Evolutionary conservation across 2,888 invertebrate genomes (phyloP).

Genomic region (Polyommatus iphigenia): DNA sequence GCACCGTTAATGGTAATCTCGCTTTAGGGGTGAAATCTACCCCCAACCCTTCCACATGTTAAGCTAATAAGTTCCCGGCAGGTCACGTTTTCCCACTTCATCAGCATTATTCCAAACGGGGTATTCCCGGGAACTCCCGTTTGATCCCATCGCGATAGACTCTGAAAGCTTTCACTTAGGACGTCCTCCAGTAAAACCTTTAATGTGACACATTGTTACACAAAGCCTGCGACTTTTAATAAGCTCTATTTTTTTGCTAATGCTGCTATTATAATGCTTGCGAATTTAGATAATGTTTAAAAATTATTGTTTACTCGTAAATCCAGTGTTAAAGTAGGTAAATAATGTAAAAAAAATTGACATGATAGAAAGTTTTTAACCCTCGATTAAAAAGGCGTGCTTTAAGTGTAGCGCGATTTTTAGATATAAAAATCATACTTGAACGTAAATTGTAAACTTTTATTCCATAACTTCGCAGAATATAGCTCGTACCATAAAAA

Average conservation of each 20-base stretch:
- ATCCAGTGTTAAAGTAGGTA: too few relatives aligned
- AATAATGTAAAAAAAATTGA: too few relatives aligned
- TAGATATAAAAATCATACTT: too few relatives aligned
- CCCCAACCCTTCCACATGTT: constrained; percentile 3
- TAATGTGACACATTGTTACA: background rate
- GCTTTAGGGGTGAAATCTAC: background rate
- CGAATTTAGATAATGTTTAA: background rate
- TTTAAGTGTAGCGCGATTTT: too few relatives aligned
- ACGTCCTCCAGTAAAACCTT: background rate
- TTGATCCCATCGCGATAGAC: background rate
- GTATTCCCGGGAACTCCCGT: background rate
- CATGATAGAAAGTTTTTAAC: too few relatives aligned
- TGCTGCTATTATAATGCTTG: background rate
- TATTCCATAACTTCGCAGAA: background rate
- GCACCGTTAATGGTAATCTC: constrained; percentile 1
- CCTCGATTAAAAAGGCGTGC: too few relatives aligned
- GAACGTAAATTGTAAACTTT: background rate
- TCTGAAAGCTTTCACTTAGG: background rate
- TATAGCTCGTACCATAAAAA: background rate
- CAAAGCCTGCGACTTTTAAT: background rate
- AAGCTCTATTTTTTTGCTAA: too few relatives aligned
- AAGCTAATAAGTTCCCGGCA: constrained; percentile 3
- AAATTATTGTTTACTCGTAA: background rate
- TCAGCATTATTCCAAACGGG: background rate
- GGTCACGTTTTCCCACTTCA: constrained; percentile 10